Conservation (phyloP, 30 jellyfish, hydroid and myxozoan genomes). For the Rhopilema esculentum region DNA sequence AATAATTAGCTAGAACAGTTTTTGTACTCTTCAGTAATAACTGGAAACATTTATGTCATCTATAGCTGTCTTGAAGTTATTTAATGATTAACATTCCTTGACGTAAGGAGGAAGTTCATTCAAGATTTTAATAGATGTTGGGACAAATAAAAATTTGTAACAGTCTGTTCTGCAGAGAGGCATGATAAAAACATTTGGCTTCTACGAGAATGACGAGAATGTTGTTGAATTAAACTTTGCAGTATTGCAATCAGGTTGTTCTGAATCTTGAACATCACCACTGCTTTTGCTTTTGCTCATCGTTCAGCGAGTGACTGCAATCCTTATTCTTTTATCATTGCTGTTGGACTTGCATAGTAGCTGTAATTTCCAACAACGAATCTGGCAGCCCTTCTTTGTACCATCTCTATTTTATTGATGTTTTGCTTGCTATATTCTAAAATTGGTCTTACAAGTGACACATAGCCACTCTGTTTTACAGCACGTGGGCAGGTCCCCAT, state of each 20-base stretch:
- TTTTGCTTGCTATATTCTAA: slow-evolving; percentile 39
- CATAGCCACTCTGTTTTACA: slow-evolving; percentile 35
- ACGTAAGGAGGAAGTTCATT: slow-evolving; percentile 8
- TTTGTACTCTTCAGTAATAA: no score
- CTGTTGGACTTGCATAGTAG: slow-evolving; percentile 24
- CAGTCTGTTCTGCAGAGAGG: slow-evolving; percentile 47
- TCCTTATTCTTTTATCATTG: slow-evolving; percentile 7
- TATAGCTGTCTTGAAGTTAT: no score
- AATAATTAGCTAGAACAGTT: no score
- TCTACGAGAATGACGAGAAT: slow-evolving; percentile 32
- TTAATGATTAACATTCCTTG: no score
- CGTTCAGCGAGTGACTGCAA: slow-evolving; percentile 29
- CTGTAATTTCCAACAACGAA: slow-evolving; percentile 20
- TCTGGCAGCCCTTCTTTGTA: slow-evolving; percentile 62
- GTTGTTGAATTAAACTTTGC: slow-evolving; percentile 13
- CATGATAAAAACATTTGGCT: slow-evolving; percentile 17
- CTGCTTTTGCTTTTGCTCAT: slow-evolving; percentile 15
- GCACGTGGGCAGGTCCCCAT: slow-evolving; percentile 45
- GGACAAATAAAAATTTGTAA: slow-evolving; percentile 37
- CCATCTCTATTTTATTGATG: slow-evolving; percentile 29
- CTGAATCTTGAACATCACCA: slow-evolving; percentile 8
- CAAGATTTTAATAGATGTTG: slow-evolving; percentile 56
- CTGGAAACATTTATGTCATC: no score
- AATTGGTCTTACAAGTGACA: slow-evolving; percentile 34
- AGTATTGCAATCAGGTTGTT: slow-evolving; percentile 36